Evolutionary conservation across 1,140 invertebrate genomes (phyloP).

Genomic region (Phortica variegata): DNA sequence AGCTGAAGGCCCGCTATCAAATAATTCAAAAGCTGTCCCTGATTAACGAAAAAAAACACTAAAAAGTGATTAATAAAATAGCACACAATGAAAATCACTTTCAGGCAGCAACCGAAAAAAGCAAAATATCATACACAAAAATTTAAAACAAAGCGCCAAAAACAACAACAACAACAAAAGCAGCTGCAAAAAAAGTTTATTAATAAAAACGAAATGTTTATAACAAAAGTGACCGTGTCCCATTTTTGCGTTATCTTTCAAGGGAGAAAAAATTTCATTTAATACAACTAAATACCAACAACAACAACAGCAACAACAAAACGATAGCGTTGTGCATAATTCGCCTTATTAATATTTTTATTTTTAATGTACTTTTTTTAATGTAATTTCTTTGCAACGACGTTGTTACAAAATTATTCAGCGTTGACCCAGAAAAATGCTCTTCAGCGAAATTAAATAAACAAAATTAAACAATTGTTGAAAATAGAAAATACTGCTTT

Average conservation of each 20-base stretch:
- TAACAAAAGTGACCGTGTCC: constrained; percentile 55
- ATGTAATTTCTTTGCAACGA: too few species aligned
- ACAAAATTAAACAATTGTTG: neutral
- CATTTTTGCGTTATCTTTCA: constrained; percentile 53
- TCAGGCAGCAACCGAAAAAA: too few species aligned
- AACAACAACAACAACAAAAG: constrained; percentile 32
- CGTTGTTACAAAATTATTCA: too few species aligned
- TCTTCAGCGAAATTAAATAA: neutral
- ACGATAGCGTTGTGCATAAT: too few species aligned
- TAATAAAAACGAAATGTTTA: constrained; percentile 43
- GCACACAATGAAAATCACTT: constrained; percentile 24
- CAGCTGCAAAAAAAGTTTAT: constrained; percentile 25
- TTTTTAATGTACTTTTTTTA: too few species aligned
- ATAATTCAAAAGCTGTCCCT: constrained; percentile 14
- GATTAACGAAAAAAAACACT: constrained; percentile 21
- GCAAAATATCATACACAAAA: constrained; percentile 12
- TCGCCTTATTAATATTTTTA: too few species aligned
- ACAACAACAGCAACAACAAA: constrained; percentile 1
- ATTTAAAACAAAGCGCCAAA: constrained; percentile 26
- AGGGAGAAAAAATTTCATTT: constrained; percentile 46
- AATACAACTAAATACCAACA: constrained; percentile 36
- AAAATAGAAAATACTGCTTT: constrained; percentile 26
- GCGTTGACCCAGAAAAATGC: constrained; percentile 42
- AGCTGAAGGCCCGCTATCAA: constrained; percentile 1
- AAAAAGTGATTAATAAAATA: neutral